phyloP scores from a whole-genome alignment of 2,888 invertebrate genomes.

The Scaptomyza cyrtandrae region DNA sequence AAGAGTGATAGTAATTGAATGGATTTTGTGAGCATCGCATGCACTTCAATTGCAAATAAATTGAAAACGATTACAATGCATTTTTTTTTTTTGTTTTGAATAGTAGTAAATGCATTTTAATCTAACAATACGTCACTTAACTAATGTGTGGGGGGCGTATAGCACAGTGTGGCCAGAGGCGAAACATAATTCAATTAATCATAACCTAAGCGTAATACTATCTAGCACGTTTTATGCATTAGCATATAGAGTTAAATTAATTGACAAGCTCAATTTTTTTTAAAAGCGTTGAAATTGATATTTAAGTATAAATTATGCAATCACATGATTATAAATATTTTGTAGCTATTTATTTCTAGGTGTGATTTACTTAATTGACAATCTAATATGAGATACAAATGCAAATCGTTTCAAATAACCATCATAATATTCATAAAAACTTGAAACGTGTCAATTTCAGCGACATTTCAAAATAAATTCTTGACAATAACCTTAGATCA shows the following conservation, averaged over 20 bases:
- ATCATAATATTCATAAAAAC: constrained; percentile 43
- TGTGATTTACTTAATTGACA: constrained; percentile 38
- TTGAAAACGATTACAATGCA: constrained; percentile 59
- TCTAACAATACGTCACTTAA: constrained; percentile 29
- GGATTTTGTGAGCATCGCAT: constrained; percentile 58
- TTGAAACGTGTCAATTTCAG: constrained; percentile 65
- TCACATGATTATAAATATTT: background rate
- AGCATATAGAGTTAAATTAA: constrained; percentile 15
- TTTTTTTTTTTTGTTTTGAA: no score
- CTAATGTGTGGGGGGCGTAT: constrained; percentile 41
- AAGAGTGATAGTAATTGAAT: constrained; percentile 50
- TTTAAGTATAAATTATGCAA: constrained; percentile 3
- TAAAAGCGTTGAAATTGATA: background rate
- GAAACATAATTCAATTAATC: constrained; percentile 18
- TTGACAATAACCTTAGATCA: constrained; percentile 67
- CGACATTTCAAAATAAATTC: constrained; percentile 39
- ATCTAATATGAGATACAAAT: constrained; percentile 20
- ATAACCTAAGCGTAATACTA: background rate
- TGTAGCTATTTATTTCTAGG: constrained; percentile 33
- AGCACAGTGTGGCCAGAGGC: constrained; percentile 30
- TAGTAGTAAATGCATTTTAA: constrained; percentile 46
- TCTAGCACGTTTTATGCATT: constrained; percentile 36
- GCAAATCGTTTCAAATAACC: constrained; percentile 37
- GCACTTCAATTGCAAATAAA: constrained; percentile 46
- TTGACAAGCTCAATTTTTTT: constrained; percentile 1